Conservation (phyloP, 1,140 invertebrate species). For the Nephotettix cincticeps region DNA sequence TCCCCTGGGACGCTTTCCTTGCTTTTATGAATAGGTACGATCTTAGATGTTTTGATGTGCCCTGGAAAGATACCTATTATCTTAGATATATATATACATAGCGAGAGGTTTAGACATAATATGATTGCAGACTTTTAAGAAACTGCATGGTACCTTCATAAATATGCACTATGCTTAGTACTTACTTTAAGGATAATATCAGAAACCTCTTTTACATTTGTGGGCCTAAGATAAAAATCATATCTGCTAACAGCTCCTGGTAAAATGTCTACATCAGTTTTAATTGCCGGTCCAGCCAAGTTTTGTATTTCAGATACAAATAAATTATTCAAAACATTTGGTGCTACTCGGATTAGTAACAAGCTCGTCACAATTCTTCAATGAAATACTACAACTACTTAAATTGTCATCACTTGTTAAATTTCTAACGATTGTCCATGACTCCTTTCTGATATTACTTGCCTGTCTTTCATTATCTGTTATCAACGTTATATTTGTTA, state of each 20-base stretch:
- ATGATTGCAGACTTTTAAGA: background rate
- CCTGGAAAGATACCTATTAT: background rate
- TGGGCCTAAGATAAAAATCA: background rate
- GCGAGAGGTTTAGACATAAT: background rate
- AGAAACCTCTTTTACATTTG: background rate
- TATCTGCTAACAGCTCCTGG: background rate
- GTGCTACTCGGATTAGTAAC: background rate
- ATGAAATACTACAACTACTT: background rate
- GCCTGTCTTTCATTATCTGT: too few relatives aligned
- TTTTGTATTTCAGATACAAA: background rate
- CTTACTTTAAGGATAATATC: background rate
- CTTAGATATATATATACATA: background rate
- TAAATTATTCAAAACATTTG: background rate
- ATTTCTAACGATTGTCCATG: too few relatives aligned
- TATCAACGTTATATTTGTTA: too few relatives aligned
- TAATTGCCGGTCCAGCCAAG: background rate
- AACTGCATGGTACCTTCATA: background rate
- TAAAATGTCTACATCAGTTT: background rate
- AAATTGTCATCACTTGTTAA: background rate
- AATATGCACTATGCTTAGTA: background rate
- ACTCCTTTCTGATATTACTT: background rate
- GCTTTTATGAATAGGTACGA: background rate
- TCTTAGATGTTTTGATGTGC: background rate
- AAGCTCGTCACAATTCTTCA: background rate
- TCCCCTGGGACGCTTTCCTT: background rate